Base-by-base conservation (phyloP, 2,888 invertebrate species). In the Drosophila tripunctata region DNA sequence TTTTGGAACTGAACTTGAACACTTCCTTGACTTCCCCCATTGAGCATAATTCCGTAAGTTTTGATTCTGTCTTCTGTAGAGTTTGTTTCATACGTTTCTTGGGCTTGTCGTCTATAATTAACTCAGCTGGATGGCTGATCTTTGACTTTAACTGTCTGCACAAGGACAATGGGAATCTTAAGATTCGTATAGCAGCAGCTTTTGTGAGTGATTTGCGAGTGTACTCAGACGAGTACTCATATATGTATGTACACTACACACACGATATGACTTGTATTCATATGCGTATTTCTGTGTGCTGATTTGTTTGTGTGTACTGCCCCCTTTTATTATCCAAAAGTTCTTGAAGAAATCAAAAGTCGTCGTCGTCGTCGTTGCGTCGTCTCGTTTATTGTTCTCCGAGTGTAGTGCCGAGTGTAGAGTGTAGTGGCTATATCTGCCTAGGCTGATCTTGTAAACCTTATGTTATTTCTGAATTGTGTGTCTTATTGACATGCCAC, bases 51-150 rank as follows among this genome's bases (percentile, higher is more conserved):
- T 47, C 31, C 21, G 19, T 7, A 14, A 21, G 15, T 68, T 62
- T 62, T 40, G 44, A 61, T 66, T 51, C 36, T 68, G 56, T 54
- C 54, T 51, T 52, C 57, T 40, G 41, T 52, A 38, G 27, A 10
- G 15, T 35, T 24, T n/a, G n/a, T n/a, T n/a, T n/a, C n/a, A n/a
- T n/a, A n/a, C n/a, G n/a, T n/a, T n/a, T n/a, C n/a, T 17, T 21
- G 35, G 7, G 62, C 44, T 84, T 88, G 81, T 78, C 78, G 68
- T 63, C 80, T 86, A 73, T 84, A 84, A 84, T 84, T 84, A 84
- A 84, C 83, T 86, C 83, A 80, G 83, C 83, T 83, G 83, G 83
- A 86, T 86, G 78, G 71, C 88, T 87, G 83, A 84, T 84, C 83
- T 84, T 84, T 84, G 83, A 84, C 83, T 83, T 67, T 68, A 63